These are phyloP conservation scores for Harmothoe impar DNA, from an alignment of 2,888 invertebrate genomes.

Conservation along the genomic window DNA sequence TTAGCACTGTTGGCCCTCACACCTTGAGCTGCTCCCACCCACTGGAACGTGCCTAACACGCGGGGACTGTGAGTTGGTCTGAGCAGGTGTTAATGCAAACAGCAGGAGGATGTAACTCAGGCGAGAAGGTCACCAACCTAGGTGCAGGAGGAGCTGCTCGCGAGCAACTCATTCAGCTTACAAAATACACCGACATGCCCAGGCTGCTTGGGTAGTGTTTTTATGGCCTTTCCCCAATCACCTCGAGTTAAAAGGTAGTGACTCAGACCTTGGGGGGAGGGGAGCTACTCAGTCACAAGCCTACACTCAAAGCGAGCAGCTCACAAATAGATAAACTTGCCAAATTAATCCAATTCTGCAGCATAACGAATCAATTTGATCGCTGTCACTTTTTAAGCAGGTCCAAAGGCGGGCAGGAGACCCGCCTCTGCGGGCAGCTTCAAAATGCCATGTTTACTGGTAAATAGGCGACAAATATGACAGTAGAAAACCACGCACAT, in stretches of 20 bases:
- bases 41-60: not conserved
- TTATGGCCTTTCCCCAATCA: not conserved
- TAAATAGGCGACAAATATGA: slow-evolving; percentile 23
- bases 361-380: slow-evolving; percentile 35
- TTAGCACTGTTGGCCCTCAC: not conserved
- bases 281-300: not conserved
- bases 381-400: not conserved
- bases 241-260: not conserved
- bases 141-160: not conserved
- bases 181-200: not conserved
- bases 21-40: not conserved
- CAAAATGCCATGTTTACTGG: slow-evolving; percentile 37
- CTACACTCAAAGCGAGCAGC: not conserved
- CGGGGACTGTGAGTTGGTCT: not conserved
- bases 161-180: not conserved
- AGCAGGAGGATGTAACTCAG: slow-evolving; percentile 1
- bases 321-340: slow-evolving; percentile 22
- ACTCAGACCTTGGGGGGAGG: not conserved
- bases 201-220: not conserved
- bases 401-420: not conserved
- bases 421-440: not conserved
- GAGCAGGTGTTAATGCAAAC: not conserved
- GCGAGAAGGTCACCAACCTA: slow-evolving; percentile 9
- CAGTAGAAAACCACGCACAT: not conserved
- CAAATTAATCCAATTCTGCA: not conserved